Base-by-base conservation (phyloP, 2,797 vertebrate species). In the Gymnothorax javanicus region DNA sequence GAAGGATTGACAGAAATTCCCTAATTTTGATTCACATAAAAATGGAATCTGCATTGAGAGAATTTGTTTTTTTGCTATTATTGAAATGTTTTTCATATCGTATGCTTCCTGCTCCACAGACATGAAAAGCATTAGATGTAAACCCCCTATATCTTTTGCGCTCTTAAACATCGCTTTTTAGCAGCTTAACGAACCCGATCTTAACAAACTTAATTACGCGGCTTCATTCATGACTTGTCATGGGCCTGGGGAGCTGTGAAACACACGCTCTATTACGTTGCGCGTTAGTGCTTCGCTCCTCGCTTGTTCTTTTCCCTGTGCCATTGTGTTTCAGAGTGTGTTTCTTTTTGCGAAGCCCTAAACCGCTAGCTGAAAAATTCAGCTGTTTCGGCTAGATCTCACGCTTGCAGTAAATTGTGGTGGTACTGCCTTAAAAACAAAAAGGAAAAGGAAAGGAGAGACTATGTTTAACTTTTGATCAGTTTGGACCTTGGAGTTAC, bases 301-400 rank as follows among this genome's bases (percentile, higher is more conserved):
- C 91, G 92, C 87, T 91, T 96, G 93, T 96, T 94, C 93, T 94
- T 95, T 95, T 93, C 54, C 13, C 27, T 12, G 54, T 33, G 82
- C n/a, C 56, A 12, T 59, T 9, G 9, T 83, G 82, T 83, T 57
- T 83, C 7, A 15, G 57, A 58, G 82, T 23, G 2, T 96, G 94
- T 94, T 94, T 96, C n/a, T 96, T 27, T 77, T 11, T 77, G 27
- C 69, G 9, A 27, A 73, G 20, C 33, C 17, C 13, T 50, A 25
- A 77, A 20, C 90, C 87, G 89, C 89, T 87, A 60, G 92, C 90
- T 90, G 94, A 89, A 92, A 93, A 93, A 95, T 90, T 89, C 92
- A 95, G 94, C 96, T 95, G 94, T 95, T 96, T 95, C 92, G 95
- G 92, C 95, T 92, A 93, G 92, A 94, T 95, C 94, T 94, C 91